Base-by-base conservation (phyloP, 53 echinoderm and acorn worm genomes). In the Actinopyga echinites region DNA sequence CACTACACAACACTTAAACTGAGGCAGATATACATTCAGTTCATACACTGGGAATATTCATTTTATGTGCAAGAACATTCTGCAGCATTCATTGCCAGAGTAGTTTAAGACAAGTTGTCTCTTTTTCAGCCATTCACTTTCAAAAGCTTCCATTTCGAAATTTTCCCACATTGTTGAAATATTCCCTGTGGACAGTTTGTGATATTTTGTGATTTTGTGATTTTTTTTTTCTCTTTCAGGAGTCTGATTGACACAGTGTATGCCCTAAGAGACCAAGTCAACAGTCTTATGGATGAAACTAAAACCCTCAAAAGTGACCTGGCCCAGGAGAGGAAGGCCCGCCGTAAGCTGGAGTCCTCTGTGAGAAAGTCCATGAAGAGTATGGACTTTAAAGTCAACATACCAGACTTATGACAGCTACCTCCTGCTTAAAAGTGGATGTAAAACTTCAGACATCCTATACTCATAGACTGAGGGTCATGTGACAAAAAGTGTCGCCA, bases 191-290 rank as follows among this genome's bases (percentile, higher is more conserved):
- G 10, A 40, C 40, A 40, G 7, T 40, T 8, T 40, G 10, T 4
- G 10, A 40, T 8, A 3, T 40, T 2, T 38, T 40, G 9, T 20
- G 25, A 0, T 64, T 1, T n/a, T 64, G 22, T 64, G 52, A n/a
- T 57, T 40, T 21, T 49, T 56, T 56, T 31, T 55, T 38, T 37
- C n/a, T 25, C 57, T 57, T 33, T 30, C 56, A 99, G 99, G 88
- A 99, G 94, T 87, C 90, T 99, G 85, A 92, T 99, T 82, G 99
- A 99, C 79, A 99, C 99, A 0, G 99, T 99, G 40, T 99, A 99
- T 73, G 94, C 99, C 56, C 91, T 99, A 34, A 82, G 99, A 26
- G 99, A 99, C 87, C 99, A 99, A 74, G 99, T 99, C 80, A 94
- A 91, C 65, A 94, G 94, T 63, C 92, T 99, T 30, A 90, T 94